These are phyloP conservation scores for Paramormyrops hopkinsi DNA, from an alignment of 2,797 vertebrate genomes.

Conservation along the genomic window DNA sequence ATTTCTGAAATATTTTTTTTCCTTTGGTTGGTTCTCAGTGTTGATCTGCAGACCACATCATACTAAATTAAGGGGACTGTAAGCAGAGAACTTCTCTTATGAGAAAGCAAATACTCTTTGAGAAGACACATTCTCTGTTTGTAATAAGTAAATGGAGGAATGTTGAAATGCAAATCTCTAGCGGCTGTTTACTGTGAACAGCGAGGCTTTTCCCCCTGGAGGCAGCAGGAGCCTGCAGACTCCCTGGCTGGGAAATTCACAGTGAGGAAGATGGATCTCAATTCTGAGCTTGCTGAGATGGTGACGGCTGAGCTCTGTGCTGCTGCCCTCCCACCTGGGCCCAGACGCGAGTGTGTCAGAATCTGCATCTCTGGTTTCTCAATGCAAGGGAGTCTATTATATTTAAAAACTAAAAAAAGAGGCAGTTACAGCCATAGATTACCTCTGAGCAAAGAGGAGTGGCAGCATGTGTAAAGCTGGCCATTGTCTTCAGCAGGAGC, in stretches of 20 bases:
- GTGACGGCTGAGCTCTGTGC: background rate
- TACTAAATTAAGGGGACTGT: background rate
- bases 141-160: background rate
- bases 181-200: background rate
- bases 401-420: background rate
- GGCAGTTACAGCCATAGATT: background rate
- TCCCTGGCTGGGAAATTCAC: background rate
- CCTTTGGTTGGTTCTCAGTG: background rate
- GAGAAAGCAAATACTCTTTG: background rate
- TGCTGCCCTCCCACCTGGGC: background rate
- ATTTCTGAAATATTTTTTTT: background rate
- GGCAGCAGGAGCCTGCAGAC: background rate
- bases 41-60: background rate
- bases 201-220: background rate
- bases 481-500: background rate
- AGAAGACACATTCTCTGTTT: background rate
- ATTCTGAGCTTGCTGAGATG: background rate
- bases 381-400: background rate
- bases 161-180: conserved; percentile 22
- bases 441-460: background rate
- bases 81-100: background rate
- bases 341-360: background rate
- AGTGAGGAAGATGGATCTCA: background rate
- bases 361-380: background rate
- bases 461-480: background rate